Conservation (phyloP, 2,888 invertebrate genomes). For the Neria commutata region DNA sequence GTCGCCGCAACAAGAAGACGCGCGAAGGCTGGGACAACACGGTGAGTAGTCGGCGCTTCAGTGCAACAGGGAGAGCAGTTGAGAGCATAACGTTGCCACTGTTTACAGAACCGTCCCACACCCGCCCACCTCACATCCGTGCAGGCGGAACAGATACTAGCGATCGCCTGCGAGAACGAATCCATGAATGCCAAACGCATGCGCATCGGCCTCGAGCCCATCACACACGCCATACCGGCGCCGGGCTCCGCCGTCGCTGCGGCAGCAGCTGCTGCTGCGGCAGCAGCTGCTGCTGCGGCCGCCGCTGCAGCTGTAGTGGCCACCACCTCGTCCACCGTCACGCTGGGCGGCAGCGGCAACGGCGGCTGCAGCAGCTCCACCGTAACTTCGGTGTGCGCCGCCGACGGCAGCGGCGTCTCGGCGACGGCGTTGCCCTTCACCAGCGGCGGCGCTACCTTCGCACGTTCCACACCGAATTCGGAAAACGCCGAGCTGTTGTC, state of each 20-base stretch:
- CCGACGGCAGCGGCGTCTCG: slow-evolving; percentile 45
- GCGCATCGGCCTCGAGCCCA: slow-evolving; percentile 93
- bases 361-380: slow-evolving; percentile 47
- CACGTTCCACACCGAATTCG: slow-evolving; percentile 58
- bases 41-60: slow-evolving; percentile 66
- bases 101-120: slow-evolving; percentile 81
- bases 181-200: slow-evolving; percentile 96
- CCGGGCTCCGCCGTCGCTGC: slow-evolving; percentile 57
- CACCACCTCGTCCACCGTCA: slow-evolving; percentile 40
- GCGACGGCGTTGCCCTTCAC: slow-evolving; percentile 51
- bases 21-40: slow-evolving; percentile 89
- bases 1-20: slow-evolving; percentile 90
- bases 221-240: slow-evolving; percentile 82
- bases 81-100: background rate
- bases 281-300: slow-evolving; percentile 44
- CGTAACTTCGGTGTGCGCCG: slow-evolving; percentile 49
- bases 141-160: slow-evolving; percentile 94
- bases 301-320: slow-evolving; percentile 36
- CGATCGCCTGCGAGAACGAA: slow-evolving; percentile 96
- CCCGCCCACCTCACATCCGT: slow-evolving; percentile 96
- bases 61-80: background rate
- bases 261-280: slow-evolving; percentile 53
- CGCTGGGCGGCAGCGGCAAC: background rate
- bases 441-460: slow-evolving; percentile 49
- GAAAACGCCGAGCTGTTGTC: slow-evolving; percentile 49